These are phyloP conservation scores for Ramazzottius varieornatus DNA, from an alignment of 2,888 invertebrate species.

Conservation along the genomic window DNA sequence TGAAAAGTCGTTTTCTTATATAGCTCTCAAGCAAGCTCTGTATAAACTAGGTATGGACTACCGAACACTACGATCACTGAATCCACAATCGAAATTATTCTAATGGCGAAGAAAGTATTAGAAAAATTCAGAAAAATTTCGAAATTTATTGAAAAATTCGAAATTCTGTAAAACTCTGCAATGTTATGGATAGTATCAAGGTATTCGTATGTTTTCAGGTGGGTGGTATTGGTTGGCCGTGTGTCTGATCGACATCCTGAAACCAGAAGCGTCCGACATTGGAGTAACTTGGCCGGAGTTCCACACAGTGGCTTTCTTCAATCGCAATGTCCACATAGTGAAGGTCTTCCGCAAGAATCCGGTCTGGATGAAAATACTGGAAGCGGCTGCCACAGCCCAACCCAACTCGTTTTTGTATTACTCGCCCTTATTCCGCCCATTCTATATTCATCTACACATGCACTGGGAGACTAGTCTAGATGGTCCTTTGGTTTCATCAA, in stretches of 20 bases:
- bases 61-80: too few species aligned
- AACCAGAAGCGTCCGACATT: not conserved
- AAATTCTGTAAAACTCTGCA: too few species aligned
- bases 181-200: too few species aligned
- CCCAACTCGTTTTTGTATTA: not conserved
- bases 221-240: not conserved
- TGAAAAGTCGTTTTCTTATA: too few species aligned
- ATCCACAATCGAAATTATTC: too few species aligned
- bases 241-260: not conserved
- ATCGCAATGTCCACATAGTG: constrained; percentile 1
- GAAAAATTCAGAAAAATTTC: too few species aligned
- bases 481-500: not conserved
- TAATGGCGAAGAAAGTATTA: too few species aligned
- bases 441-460: not conserved
- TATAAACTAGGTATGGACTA: too few species aligned
- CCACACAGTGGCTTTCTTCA: not conserved
- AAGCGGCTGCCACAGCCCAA: not conserved
- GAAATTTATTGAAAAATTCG: too few species aligned
- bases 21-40: too few species aligned
- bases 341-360: not conserved
- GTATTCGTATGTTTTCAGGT: too few species aligned
- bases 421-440: not conserved
- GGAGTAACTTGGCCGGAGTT: not conserved
- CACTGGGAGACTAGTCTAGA: not conserved
- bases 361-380: not conserved